Evolutionary conservation across 2,888 invertebrate genomes (phyloP), one percentile per base, ranked within the genome.

Genomic region (Drosophila diplacantha): DNA sequence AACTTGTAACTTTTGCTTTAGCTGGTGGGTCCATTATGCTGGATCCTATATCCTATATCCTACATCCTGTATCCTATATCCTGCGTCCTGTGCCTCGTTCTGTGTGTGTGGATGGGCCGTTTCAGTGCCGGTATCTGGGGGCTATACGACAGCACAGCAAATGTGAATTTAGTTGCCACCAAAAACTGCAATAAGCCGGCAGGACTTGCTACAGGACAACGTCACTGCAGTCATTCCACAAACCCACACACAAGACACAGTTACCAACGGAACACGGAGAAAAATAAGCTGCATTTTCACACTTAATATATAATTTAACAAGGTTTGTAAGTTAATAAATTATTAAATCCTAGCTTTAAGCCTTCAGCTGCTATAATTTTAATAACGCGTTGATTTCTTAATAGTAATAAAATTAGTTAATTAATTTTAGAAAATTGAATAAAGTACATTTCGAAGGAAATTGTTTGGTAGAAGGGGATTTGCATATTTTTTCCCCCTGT

Each of bases 161-260:
- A 81, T 81, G 77, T 73, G 81, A 77, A 77, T 77, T 77, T 78
- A 75, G 78, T 72, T 81, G 81, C 67, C 69, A 56, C 67, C 72
- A 44, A 74, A 74, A 73, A 75, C 68, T 72, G 75, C 62, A 65
- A 63, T 69, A 64, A 43, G 49, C 59, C 38, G 46, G 62, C 32
- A 39, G 53, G 52, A 60, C 61, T 32, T 12, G 22, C 37, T 24
- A 24, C 59, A 60, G 54, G 51, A 68, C 67, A 60, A 18, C 39
- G 44, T 39, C 50, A 56, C 20, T 52, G 66, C 69, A 69, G 68
- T 67, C 53, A 56, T 62, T 61, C 35, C 41, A 14, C 47, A 26
- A 6, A 7, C 52, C 8, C 6, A 12, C 41, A 16, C 24, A 49
- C 12, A 20, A 24, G 37, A 29, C 22, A 22, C 32, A 32, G 11